phyloP scores from a whole-genome alignment of 2,888 invertebrate species.

The Ectemnius continuus region DNA sequence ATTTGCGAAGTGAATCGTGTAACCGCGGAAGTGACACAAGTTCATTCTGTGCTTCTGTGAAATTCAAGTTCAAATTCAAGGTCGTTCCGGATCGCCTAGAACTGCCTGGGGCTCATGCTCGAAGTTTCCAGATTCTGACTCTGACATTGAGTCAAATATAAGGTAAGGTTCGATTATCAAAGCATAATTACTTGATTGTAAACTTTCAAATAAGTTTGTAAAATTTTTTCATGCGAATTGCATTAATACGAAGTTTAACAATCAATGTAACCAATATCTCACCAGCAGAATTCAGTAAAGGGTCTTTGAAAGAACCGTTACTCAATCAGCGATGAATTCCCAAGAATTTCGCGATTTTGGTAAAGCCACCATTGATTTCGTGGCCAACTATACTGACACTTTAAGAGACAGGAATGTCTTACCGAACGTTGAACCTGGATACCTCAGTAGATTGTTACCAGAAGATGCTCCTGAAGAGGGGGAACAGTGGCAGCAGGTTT shows the following conservation, averaged over 20 bases:
- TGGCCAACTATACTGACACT: constrained; percentile 93
- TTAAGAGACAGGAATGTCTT: constrained; percentile 88
- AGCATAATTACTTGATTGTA: too few species aligned
- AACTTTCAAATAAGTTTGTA: neutral
- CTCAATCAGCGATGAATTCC: constrained; percentile 82
- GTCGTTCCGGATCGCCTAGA: neutral
- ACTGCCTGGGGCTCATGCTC: neutral
- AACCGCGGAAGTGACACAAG: too few species aligned
- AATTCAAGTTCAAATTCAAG: constrained; percentile 6
- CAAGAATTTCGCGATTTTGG: constrained; percentile 90
- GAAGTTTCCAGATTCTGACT: neutral
- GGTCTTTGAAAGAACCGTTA: neutral
- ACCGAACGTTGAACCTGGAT: constrained; percentile 93
- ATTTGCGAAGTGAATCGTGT: neutral
- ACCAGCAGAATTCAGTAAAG: constrained; percentile 1
- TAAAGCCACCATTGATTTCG: constrained; percentile 91
- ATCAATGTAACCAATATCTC: too few species aligned
- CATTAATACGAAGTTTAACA: neutral
- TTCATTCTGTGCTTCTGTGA: too few species aligned
- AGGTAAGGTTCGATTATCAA: neutral
- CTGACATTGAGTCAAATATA: neutral
- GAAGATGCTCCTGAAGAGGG: constrained; percentile 88
- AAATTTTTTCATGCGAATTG: neutral
- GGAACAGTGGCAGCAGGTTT: constrained; percentile 90
- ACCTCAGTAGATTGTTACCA: constrained; percentile 88